Percentiles rank a stretch among this genome's conserved stretches.
phyloP scores from a whole-genome alignment of 2,797 vertebrate genomes.

The Sarcoramphus papa region DNA sequence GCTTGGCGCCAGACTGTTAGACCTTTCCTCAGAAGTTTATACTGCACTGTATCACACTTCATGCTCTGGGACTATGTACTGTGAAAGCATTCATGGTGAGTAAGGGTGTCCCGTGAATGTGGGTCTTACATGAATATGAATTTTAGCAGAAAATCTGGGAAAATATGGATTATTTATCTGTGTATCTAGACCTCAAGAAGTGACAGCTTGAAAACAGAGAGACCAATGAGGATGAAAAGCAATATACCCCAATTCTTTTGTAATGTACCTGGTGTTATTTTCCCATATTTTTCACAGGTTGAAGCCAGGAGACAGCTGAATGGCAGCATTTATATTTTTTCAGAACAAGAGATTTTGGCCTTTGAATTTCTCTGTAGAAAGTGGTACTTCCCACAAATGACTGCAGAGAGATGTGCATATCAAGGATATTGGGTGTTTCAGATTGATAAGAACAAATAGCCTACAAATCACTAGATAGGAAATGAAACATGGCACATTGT shows the following conservation, averaged over 20 bases:
- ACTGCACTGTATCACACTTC: not conserved
- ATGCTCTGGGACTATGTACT: not conserved
- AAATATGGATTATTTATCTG: not conserved
- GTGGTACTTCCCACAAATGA: not conserved
- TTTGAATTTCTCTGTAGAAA: slow-evolving; percentile 2
- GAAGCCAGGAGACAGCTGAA: not conserved
- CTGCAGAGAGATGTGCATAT: slow-evolving; percentile 37
- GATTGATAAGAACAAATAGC: slow-evolving; percentile 32
- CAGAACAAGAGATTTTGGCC: not conserved
- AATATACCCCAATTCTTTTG: not conserved
- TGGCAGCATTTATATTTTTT: not conserved
- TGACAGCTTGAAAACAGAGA: not conserved
- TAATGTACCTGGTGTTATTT: not conserved
- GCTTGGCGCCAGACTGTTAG: not conserved
- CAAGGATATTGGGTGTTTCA: slow-evolving; percentile 42
- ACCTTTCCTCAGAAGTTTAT: not conserved
- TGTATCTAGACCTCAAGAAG: not conserved
- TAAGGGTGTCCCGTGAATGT: not conserved
- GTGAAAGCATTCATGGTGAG: not conserved
- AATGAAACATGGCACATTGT: not conserved
- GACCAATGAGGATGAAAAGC: not conserved
- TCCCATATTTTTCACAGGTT: not conserved
- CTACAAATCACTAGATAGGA: not conserved
- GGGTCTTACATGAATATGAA: not conserved
- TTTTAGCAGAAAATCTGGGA: not conserved